A percentile compares a stretch with the other conserved stretches of the same genome.
Conservation (phyloP, 2,888 invertebrate species). For the Papilio demoleus region DNA sequence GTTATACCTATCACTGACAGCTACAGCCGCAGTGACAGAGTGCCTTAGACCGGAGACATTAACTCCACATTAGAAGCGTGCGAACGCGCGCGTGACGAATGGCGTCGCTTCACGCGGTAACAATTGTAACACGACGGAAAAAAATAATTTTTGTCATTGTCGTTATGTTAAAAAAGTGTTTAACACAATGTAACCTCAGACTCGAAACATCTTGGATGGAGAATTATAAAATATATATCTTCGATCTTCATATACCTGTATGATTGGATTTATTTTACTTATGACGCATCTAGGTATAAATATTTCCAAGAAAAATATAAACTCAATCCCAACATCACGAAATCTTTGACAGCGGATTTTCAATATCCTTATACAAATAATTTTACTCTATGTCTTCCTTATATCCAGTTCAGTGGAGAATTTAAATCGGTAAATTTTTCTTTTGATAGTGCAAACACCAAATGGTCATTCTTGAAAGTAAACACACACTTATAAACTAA, state of each 20-base stretch:
- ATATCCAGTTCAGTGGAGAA: neutral
- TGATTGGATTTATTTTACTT: too few species aligned
- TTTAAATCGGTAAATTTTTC: neutral
- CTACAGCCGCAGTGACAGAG: constrained; percentile 16
- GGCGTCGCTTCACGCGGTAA: neutral
- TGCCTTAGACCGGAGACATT: neutral
- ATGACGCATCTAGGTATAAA: neutral
- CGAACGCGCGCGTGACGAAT: constrained; percentile 16
- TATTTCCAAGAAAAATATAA: neutral
- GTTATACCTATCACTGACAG: too few species aligned
- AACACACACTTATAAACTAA: neutral
- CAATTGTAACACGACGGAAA: neutral
- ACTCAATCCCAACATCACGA: neutral
- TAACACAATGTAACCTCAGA: neutral
- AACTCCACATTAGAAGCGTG: constrained; percentile 9
- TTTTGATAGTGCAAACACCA: too few species aligned
- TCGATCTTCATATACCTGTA: too few species aligned
- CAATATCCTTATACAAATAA: neutral
- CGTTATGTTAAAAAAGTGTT: neutral
- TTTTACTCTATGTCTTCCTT: neutral
- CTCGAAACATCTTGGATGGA: neutral
- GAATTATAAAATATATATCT: too few species aligned
- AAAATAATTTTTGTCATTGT: neutral
- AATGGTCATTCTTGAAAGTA: too few species aligned
- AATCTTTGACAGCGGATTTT: neutral